Evolutionary conservation across 2,113 vertebrate species (phyloP).

Genomic region (Elephantulus edwardii): DNA sequence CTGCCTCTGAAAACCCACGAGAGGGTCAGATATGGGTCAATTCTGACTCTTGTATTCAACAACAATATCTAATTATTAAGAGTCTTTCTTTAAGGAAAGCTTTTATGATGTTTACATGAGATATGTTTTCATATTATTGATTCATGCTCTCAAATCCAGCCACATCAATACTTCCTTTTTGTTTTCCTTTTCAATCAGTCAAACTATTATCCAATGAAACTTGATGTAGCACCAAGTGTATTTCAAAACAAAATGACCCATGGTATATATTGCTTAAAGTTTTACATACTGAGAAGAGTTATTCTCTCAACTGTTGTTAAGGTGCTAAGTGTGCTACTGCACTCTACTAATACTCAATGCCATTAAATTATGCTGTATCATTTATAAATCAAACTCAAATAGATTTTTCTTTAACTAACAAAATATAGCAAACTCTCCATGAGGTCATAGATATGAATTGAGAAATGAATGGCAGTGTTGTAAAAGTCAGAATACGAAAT

Average conservation of each 20-base stretch:
- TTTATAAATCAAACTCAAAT: background rate
- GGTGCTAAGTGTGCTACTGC: background rate
- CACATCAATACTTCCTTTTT: background rate
- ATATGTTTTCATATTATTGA: background rate
- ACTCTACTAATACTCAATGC: background rate
- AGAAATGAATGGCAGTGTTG: background rate
- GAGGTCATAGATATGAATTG: background rate
- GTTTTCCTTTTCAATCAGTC: background rate
- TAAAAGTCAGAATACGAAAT: background rate
- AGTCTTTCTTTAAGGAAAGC: background rate
- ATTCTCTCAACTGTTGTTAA: background rate
- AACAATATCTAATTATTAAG: background rate
- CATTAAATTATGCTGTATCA: background rate
- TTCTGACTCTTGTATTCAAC: no score
- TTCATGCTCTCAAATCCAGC: background rate
- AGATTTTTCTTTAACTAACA: background rate
- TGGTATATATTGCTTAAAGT: background rate
- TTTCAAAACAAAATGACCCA: background rate
- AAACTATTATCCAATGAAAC: background rate
- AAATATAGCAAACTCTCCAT: background rate
- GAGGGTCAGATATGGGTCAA: no score
- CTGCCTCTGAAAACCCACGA: no score
- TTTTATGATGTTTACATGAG: background rate
- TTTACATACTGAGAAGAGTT: background rate
- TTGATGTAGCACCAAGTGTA: background rate